Conservation (phyloP, 2,888 invertebrate genomes). For the Eupithecia tripunctaria region DNA sequence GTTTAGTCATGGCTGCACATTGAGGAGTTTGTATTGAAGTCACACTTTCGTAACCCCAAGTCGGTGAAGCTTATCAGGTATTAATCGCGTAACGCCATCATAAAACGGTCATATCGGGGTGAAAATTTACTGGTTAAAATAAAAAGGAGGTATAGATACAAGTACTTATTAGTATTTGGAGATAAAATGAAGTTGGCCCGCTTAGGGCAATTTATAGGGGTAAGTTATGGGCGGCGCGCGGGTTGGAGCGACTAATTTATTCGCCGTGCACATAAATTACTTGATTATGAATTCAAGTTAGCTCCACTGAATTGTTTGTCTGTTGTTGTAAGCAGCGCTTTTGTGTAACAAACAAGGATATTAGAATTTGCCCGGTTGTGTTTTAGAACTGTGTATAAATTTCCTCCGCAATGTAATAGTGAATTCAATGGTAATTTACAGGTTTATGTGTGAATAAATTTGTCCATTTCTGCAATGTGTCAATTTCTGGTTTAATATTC, state of each 20-base stretch:
- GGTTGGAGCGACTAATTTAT: slow-evolving; percentile 83
- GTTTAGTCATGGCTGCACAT: slow-evolving; percentile 55
- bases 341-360: slow-evolving; percentile 79
- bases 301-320: slow-evolving; percentile 82
- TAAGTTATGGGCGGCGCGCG: slow-evolving; percentile 84
- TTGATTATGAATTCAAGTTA: slow-evolving; percentile 85
- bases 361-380: slow-evolving; percentile 70
- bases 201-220: slow-evolving; percentile 84
- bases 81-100: slow-evolving; percentile 73
- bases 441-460: slow-evolving; percentile 44
- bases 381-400: slow-evolving; percentile 61
- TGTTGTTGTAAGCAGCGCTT: slow-evolving; percentile 80
- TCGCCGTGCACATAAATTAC: slow-evolving; percentile 85
- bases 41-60: slow-evolving; percentile 55
- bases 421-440: slow-evolving; percentile 41
- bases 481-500: slow-evolving; percentile 34
- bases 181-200: slow-evolving; percentile 84
- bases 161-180: slow-evolving; percentile 83
- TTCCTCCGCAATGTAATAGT: slow-evolving; percentile 45
- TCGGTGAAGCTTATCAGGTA: slow-evolving; percentile 58
- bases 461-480: slow-evolving; percentile 35
- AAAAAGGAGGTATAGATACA: slow-evolving; percentile 71
- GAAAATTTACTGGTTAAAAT: slow-evolving; percentile 66
- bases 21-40: slow-evolving; percentile 50
- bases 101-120: slow-evolving; percentile 74